A percentile compares a stretch with the other conserved stretches of the same genome.
Conservation (phyloP, 1,140 invertebrate genomes). For the Euura saliciscinereae region DNA sequence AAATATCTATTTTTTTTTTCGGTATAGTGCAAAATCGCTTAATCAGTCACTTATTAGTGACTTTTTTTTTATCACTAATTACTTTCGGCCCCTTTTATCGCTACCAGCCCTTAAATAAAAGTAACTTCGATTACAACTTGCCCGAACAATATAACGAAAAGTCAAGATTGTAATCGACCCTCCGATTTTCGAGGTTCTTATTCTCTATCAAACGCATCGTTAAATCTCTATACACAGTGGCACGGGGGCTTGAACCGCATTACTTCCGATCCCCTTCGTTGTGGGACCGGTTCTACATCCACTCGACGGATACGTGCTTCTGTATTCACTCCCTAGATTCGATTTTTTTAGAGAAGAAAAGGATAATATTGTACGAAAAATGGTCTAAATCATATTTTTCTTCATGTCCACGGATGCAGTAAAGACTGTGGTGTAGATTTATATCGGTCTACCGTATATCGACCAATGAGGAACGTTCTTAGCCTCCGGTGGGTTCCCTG, state of each 20-base stretch:
- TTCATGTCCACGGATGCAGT: too few species aligned
- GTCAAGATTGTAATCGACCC: slow-evolving; percentile 4
- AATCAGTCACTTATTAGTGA: too few species aligned
- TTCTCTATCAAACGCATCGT: slow-evolving; percentile 7
- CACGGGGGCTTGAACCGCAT: background rate
- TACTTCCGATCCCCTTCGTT: background rate
- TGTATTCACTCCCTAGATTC: too few species aligned
- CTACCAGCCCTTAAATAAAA: background rate
- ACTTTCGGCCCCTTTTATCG: too few species aligned
- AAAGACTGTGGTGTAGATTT: slow-evolving; percentile 36
- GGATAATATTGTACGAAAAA: too few species aligned
- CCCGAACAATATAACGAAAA: background rate
- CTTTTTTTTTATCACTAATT: too few species aligned
- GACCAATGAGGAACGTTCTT: slow-evolving; percentile 36
- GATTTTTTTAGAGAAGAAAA: too few species aligned
- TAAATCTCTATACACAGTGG: background rate
- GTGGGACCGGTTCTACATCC: background rate
- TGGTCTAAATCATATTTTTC: too few species aligned
- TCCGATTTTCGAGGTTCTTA: background rate
- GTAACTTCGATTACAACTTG: background rate
- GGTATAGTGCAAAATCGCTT: too few species aligned
- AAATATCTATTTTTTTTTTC: too few species aligned
- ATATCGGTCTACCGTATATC: slow-evolving; percentile 7
- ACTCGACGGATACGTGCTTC: too few species aligned
- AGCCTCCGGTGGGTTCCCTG: slow-evolving; percentile 46